These are phyloP conservation scores for Conopomorpha cramerella DNA, from an alignment of 1,140 invertebrate species.

Conservation along the genomic window DNA sequence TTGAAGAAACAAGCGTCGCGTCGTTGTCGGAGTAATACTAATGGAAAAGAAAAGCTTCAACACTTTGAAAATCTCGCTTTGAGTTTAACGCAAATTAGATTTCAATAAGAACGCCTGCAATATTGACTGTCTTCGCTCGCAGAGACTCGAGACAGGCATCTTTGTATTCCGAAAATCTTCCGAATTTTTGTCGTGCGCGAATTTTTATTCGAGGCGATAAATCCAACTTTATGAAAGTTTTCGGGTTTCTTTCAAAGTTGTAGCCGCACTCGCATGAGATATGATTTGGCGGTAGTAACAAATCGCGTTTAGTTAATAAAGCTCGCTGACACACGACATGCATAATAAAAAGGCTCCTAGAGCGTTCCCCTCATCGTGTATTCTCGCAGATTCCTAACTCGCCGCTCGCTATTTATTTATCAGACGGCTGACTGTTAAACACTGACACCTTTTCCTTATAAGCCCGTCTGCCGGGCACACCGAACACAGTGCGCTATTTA, in stretches of 20 bases:
- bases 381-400: constrained; percentile 54
- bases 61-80: constrained; percentile 7
- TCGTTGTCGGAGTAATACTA: constrained; percentile 3
- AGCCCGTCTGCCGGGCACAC: no score
- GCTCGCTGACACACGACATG: no score
- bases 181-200: no score
- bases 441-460: constrained; percentile 26
- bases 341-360: no score
- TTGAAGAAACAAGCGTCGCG: constrained; percentile 1
- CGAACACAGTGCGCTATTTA: no score
- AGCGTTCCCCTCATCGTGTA: constrained; percentile 53
- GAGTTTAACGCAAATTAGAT: constrained; percentile 17
- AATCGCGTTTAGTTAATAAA: no score
- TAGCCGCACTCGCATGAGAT: not conserved
- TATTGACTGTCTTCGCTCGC: constrained; percentile 8
- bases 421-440: constrained; percentile 44
- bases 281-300: not conserved
- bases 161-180: no score
- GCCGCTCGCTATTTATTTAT: constrained; percentile 54
- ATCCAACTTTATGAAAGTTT: no score
- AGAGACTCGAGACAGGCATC: constrained; percentile 1
- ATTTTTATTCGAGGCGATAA: no score
- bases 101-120: constrained; percentile 12
- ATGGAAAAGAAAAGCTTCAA: constrained; percentile 12
- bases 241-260: not conserved